Evolutionary conservation across 1,140 invertebrate species (phyloP).

Genomic region (Saccostrea cuccullata): DNA sequence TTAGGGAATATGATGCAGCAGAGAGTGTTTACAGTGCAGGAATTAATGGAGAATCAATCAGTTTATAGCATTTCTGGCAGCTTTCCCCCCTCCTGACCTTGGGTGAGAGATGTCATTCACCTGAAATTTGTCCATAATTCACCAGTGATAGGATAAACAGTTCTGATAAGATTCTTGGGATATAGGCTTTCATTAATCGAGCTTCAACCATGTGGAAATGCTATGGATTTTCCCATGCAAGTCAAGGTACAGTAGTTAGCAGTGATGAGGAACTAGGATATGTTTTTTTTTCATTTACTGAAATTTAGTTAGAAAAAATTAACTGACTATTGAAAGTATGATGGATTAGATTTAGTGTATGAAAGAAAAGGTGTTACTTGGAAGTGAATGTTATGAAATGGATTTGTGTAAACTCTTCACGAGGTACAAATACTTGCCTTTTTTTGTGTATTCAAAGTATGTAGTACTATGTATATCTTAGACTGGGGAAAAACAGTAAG

Average conservation of each 20-base stretch:
- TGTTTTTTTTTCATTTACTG: not conserved
- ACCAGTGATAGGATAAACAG: conserved; percentile 31
- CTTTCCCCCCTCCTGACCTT: not conserved
- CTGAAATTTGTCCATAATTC: conserved; percentile 31
- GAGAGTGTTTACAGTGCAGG: not conserved
- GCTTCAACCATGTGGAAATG: conserved; percentile 28
- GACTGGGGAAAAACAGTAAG: too few species aligned
- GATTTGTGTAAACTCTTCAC: too few species aligned
- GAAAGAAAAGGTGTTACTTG: too few species aligned
- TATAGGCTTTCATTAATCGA: conserved; percentile 12
- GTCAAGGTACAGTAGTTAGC: not conserved
- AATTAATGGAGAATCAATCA: conserved; percentile 15
- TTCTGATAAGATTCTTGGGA: conserved; percentile 11
- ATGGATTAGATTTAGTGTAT: too few species aligned
- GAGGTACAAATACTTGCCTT: too few species aligned
- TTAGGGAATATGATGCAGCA: conserved; percentile 28
- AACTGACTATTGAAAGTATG: too few species aligned
- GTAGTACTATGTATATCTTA: too few species aligned
- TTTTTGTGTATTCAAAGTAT: too few species aligned
- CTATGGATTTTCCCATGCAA: conserved; percentile 20
- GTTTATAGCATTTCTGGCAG: conserved; percentile 20
- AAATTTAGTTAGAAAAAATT: too few species aligned
- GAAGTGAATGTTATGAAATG: too few species aligned
- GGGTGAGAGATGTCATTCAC: conserved; percentile 7
- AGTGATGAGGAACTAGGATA: not conserved